Evolutionary conservation across 1,140 invertebrate species (phyloP).

Genomic region (Drosophila kohkoa): DNA sequence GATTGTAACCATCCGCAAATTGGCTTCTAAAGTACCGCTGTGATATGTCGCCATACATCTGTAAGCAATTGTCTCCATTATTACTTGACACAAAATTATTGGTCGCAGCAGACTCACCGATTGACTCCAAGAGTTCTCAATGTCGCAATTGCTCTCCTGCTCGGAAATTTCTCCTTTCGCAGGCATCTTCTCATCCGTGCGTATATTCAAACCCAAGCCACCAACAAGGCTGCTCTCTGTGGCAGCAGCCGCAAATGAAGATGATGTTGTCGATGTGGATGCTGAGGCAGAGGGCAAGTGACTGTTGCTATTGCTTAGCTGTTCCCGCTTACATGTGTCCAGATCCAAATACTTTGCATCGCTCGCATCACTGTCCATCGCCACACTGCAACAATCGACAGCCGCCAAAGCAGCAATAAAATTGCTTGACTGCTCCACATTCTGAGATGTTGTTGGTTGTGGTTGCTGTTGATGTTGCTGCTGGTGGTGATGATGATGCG

Average conservation of each 20-base stretch:
- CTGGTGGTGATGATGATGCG: constrained; percentile 21
- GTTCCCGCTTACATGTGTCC: constrained; percentile 80
- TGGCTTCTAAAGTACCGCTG: constrained; percentile 77
- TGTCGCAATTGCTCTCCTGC: constrained; percentile 92
- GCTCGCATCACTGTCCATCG: constrained; percentile 60
- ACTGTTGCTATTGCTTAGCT: constrained; percentile 65
- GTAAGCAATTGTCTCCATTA: background rate
- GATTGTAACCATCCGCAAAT: constrained; percentile 71
- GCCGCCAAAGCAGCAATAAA: constrained; percentile 70
- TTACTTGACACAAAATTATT: background rate
- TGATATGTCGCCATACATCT: constrained; percentile 82
- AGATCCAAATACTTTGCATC: constrained; percentile 78
- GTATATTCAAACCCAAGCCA: constrained; percentile 89
- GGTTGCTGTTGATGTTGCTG: constrained; percentile 47
- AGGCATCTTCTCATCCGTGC: constrained; percentile 93
- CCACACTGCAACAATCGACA: constrained; percentile 70
- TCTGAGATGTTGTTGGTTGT: constrained; percentile 37
- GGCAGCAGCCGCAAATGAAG: constrained; percentile 71
- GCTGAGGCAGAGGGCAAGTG: constrained; percentile 66
- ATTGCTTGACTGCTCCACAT: constrained; percentile 65
- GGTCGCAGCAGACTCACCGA: constrained; percentile 69
- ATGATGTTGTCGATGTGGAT: constrained; percentile 71
- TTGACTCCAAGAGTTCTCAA: constrained; percentile 88
- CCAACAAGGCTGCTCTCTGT: constrained; percentile 79
- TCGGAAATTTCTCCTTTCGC: constrained; percentile 92